Evolutionary conservation across 2,888 invertebrate species (phyloP).

Genomic region (Diadegma fenestrale): DNA sequence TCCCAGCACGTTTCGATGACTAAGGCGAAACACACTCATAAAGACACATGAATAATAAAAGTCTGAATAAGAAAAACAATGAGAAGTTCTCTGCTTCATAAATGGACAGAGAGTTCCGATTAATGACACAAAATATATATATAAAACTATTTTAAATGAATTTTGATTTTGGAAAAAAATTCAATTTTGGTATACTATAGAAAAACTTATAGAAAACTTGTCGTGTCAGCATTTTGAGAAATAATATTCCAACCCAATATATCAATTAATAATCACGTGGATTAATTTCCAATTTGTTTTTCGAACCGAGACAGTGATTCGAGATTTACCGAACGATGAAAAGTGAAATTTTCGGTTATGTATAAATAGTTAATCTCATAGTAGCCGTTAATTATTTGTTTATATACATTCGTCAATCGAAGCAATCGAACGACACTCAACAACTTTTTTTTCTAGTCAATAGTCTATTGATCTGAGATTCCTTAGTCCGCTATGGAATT

Average conservation of each 20-base stretch:
- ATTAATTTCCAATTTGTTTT: background rate
- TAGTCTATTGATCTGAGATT: background rate
- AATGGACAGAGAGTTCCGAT: background rate
- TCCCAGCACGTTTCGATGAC: constrained; percentile 16
- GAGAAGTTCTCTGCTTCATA: background rate
- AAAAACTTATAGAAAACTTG: background rate
- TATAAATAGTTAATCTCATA: background rate
- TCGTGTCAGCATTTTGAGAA: background rate
- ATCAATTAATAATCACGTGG: background rate
- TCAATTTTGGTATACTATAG: too few relatives aligned
- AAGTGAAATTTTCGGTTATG: background rate
- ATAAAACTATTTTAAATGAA: background rate
- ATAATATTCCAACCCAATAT: too few relatives aligned
- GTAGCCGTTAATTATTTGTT: background rate
- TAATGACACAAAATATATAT: background rate
- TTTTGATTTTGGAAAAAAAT: background rate
- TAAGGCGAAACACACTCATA: constrained; percentile 4
- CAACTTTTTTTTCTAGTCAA: background rate
- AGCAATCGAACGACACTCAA: background rate
- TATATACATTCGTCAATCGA: background rate
- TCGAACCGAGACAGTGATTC: background rate
- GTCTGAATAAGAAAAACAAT: background rate
- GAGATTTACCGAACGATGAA: background rate
- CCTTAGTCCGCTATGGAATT: background rate
- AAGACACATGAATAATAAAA: constrained; percentile 5